Percentiles rank a stretch among this genome's conserved stretches.
Conservation (phyloP, 2,888 invertebrate genomes). For the Spicauda simplicius region DNA sequence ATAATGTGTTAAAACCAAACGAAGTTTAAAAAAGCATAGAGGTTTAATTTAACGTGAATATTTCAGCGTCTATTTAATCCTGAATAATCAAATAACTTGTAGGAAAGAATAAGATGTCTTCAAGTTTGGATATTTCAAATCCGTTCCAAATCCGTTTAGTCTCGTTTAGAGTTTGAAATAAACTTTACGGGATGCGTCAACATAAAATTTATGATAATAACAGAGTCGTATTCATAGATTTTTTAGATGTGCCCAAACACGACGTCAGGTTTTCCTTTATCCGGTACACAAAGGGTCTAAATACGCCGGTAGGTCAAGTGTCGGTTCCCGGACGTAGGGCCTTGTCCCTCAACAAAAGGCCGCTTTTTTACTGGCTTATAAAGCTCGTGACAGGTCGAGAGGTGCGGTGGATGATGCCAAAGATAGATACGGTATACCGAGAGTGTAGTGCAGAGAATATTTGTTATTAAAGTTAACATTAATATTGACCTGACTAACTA, state of each 20-base stretch:
- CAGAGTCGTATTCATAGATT: slow-evolving; percentile 61
- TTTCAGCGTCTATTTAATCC: not conserved
- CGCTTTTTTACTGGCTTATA: slow-evolving; percentile 61
- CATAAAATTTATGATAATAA: slow-evolving; percentile 66
- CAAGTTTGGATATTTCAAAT: slow-evolving; percentile 17
- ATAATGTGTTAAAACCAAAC: too few species aligned
- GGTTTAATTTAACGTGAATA: not conserved
- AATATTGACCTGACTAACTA: not conserved
- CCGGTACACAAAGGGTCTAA: slow-evolving; percentile 75
- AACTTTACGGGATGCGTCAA: slow-evolving; percentile 38
- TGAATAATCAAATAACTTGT: not conserved
- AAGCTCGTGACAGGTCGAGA: slow-evolving; percentile 67
- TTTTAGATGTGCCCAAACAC: slow-evolving; percentile 60
- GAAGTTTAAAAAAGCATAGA: too few species aligned
- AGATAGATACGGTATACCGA: slow-evolving; percentile 26
- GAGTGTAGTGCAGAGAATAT: not conserved
- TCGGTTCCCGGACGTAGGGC: slow-evolving; percentile 77
- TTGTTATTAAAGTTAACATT: not conserved
- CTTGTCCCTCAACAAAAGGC: slow-evolving; percentile 67
- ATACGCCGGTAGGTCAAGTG: slow-evolving; percentile 81
- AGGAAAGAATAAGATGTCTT: not conserved
- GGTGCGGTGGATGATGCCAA: slow-evolving; percentile 46
- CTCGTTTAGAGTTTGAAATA: slow-evolving; percentile 27
- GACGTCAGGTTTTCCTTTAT: slow-evolving; percentile 78
- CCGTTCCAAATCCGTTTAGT: slow-evolving; percentile 26